Evolutionary conservation across 2,888 invertebrate genomes (phyloP), one percentile per base, ranked within the genome.

Genomic region (Drosophila borborema): DNA sequence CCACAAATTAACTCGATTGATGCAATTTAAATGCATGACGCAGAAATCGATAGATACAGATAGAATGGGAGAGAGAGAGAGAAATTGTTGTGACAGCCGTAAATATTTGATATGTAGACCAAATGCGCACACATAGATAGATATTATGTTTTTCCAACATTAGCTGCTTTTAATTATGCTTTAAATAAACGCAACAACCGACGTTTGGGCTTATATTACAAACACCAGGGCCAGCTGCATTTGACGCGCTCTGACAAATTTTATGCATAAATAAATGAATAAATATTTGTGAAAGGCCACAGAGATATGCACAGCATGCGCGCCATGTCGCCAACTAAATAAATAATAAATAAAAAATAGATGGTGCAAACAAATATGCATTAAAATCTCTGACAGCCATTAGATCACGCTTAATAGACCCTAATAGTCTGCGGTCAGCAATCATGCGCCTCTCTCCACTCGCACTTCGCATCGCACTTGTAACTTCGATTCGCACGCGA

Each of bases 321-420:
- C 56, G 56, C 16, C 36, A 40, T 28, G 38, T 36, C n/a, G 31
- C 36, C 46, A 38, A n/a, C 43, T 43, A 23, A 31, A 67, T 36
- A 60, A n/a, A 41, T 20, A 53, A 6, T 18, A 6, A 23, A 28
- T 4, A 41, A 28, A 49, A 31, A 20, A 18, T 14, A 18, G 5
- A 6, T 6, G 31, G 31, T n/a, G 31, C n/a, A 18, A 53, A 34
- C 46, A 48, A 55, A 43, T 60, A 41, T 41, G 61, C 28, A 49
- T 71, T 55, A 45, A 71, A 70, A 71, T 51, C 53, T 38, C 45
- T 58, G 70, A 72, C 73, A 74, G 74, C 72, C 79, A 86, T 86
- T 90, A 86, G 89, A 77, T 80, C 59, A 75, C 70, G 84, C 81
- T 77, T 86, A 90, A 86, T 86, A 90, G 76, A 88, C 89, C 81